phyloP scores from a whole-genome alignment of 2,797 vertebrate genomes.

The Phyllotis vaccarum region DNA sequence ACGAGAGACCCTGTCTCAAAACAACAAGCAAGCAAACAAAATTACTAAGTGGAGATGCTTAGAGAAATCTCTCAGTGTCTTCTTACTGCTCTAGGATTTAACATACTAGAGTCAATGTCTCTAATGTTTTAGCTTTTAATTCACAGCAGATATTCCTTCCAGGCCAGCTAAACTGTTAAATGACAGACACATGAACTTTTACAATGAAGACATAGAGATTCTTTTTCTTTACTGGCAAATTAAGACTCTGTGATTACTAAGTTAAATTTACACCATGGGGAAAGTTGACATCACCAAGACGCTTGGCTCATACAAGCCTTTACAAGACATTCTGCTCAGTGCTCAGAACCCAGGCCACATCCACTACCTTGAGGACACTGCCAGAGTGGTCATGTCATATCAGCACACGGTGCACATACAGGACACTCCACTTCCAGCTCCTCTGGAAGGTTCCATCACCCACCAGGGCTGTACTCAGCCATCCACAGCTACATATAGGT shows the following conservation, averaged over 20 bases:
- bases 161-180: slow-evolving; percentile 23
- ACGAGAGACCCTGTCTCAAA: not conserved
- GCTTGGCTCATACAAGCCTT: slow-evolving; percentile 24
- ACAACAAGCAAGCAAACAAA: not conserved
- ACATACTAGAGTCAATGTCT: slow-evolving; percentile 28
- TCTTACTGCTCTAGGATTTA: not conserved
- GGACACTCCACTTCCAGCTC: no score
- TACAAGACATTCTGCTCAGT: slow-evolving; percentile 22
- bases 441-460: not conserved
- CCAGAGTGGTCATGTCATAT: not conserved
- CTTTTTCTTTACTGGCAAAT: slow-evolving; percentile 14
- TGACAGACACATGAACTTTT: slow-evolving; percentile 17
- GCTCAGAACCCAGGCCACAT: not conserved
- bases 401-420: not conserved
- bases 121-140: slow-evolving; percentile 45
- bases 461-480: not conserved
- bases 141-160: slow-evolving; percentile 35
- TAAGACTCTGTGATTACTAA: slow-evolving; percentile 55
- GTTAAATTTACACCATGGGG: not conserved
- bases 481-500: not conserved
- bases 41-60: not conserved
- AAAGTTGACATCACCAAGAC: not conserved
- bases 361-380: slow-evolving; percentile 24
- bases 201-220: slow-evolving; percentile 21
- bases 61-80: not conserved